These are phyloP conservation scores for Pandion haliaetus DNA, from an alignment of 2,113 vertebrate species.

Conservation along the genomic window DNA sequence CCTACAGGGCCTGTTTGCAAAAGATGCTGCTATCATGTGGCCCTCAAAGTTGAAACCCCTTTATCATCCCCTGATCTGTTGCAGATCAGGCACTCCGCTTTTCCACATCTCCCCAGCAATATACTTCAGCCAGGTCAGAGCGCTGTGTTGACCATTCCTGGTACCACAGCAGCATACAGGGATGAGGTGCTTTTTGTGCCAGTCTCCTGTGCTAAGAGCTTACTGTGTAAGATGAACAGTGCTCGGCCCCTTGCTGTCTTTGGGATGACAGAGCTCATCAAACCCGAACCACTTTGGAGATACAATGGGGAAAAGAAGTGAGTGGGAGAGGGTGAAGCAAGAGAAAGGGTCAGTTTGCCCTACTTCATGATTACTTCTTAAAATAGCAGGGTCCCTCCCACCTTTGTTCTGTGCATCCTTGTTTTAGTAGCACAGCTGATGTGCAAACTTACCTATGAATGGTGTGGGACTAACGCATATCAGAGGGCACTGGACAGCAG, in stretches of 20 bases:
- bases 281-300: neutral
- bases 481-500: neutral
- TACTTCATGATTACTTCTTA: neutral
- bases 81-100: neutral
- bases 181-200: neutral
- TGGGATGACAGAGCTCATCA: neutral
- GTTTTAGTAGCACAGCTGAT: neutral
- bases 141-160: neutral
- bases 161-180: neutral
- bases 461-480: accelerated
- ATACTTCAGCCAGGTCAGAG: neutral
- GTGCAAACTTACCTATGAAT: neutral
- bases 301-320: neutral
- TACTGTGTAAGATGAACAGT: neutral
- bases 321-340: neutral
- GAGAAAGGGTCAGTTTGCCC: neutral
- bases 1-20: neutral
- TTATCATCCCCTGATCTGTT: neutral
- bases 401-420: neutral
- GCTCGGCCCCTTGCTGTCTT: neutral
- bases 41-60: neutral
- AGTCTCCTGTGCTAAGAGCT: neutral
- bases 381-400: neutral
- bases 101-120: neutral
- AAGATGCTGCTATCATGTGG: neutral